A percentile compares a stretch with the other conserved stretches of the same genome.
phyloP scores from a whole-genome alignment of 2,797 vertebrate species.

The Hippopotamyrus pictus region DNA sequence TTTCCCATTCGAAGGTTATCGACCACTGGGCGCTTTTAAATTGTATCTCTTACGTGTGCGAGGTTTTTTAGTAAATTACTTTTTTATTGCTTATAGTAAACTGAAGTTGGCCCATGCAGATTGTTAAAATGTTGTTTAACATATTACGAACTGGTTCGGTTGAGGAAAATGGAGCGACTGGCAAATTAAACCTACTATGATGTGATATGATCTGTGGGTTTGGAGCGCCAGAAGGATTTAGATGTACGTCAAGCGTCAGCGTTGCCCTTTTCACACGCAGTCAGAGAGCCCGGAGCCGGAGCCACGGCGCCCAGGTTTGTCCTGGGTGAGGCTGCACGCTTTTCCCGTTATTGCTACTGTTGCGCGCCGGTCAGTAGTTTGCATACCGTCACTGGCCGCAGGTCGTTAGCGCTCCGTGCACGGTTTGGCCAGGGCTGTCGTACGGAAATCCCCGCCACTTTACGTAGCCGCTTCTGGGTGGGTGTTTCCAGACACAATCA shows the following conservation, averaged over 20 bases:
- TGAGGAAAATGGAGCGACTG: background rate
- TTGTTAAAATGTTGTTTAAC: background rate
- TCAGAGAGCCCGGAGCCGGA: background rate
- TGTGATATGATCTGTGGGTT: background rate
- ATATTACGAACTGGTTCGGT: conserved; percentile 14
- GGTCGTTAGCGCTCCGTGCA: background rate
- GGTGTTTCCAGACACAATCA: background rate
- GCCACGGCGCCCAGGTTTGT: conserved; percentile 59
- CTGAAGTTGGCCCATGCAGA: background rate
- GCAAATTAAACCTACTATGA: background rate
- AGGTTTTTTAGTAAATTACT: background rate
- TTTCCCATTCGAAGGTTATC: background rate
- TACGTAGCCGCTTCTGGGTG: background rate
- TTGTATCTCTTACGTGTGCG: background rate
- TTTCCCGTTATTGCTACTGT: background rate
- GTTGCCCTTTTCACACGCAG: background rate
- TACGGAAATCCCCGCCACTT: background rate
- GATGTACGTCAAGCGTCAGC: background rate
- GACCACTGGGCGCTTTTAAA: background rate
- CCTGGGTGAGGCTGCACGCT: conserved; percentile 67
- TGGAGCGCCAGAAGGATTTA: conserved; percentile 12
- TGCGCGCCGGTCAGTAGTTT: background rate
- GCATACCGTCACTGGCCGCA: background rate
- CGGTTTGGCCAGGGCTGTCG: background rate
- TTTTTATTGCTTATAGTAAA: background rate